Evolutionary conservation across 53 echinoderm and acorn worm species (phyloP), one percentile per base, ranked within the genome.

Genomic region (Crossaster papposus): DNA sequence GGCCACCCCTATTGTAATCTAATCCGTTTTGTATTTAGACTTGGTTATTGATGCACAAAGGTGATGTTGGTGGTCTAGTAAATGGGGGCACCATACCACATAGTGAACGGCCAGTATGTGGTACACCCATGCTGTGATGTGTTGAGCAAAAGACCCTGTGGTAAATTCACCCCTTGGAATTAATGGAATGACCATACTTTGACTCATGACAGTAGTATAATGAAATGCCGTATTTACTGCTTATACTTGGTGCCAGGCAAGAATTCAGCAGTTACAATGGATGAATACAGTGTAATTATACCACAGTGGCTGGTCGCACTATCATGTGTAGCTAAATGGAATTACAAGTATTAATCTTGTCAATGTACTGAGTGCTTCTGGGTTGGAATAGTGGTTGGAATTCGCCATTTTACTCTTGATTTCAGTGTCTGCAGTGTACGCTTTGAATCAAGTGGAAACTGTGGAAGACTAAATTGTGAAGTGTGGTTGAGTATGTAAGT

Each of bases 121-220:
- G 44, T 44, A 44, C 6, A 9, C 44, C 5, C 44, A 44, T 44
- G 44, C 44, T 44, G 44, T 44, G 44, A 5, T 44, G 44, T 10
- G 44, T 68, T 83, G 83, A 70, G 83, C 65, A 84, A 72, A n/a
- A 71, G 24, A 24, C 3, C 28, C 26, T 37, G 36, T 53, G 28
- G 75, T 75, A 33, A 54, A 32, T 38, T 32, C 84, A 70, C 83
- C 84, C 84, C 84, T 65, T 72, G 71, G 71, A 51, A 51, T 84
- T 84, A 84, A 84, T 84, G 84, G 84, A 84, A 84, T 84, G 72
- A 72, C 82, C 84, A 70, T 72, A 33, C 73, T 84, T 84, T 84
- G 84, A 72, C 84, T 84, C 72, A 44, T 44, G 73, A 54, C 72
- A 65, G 84, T 51, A 68, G 68, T 68, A 68, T 26, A 84, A 65